Evolutionary conservation across 2,797 vertebrate species (phyloP).

Genomic region (Cyprinella venusta): DNA sequence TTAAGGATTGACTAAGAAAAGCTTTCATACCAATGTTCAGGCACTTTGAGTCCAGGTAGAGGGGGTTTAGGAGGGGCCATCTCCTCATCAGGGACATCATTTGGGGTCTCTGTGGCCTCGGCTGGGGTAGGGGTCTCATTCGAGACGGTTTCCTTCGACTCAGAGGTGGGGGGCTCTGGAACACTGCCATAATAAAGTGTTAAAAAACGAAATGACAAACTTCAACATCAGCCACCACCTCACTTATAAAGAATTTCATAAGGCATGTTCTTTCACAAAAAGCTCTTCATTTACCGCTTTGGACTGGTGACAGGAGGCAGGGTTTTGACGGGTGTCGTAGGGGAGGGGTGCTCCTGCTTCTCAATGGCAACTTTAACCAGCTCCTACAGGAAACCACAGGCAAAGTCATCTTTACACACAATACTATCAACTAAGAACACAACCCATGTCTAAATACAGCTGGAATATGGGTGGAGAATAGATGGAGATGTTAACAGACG

Average conservation of each 20-base stretch:
- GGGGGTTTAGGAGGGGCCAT: slow-evolving; percentile 88
- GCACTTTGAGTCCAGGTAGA: slow-evolving; percentile 80
- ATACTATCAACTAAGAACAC: slow-evolving; percentile 11
- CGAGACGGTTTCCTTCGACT: slow-evolving; percentile 79
- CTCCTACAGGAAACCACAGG: slow-evolving; percentile 74
- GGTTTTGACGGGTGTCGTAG: slow-evolving; percentile 83
- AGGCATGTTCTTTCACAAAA: background rate
- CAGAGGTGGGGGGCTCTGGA: slow-evolving; percentile 34
- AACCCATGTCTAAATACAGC: slow-evolving; percentile 7
- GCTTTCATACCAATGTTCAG: slow-evolving; percentile 80
- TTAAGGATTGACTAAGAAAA: background rate
- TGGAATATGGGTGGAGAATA: slow-evolving; percentile 8
- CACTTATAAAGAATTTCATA: background rate
- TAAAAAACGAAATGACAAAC: background rate
- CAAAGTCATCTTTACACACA: background rate
- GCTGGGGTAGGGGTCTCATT: slow-evolving; percentile 73
- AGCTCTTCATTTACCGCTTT: slow-evolving; percentile 72
- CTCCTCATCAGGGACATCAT: slow-evolving; percentile 72
- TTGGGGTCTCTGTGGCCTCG: slow-evolving; percentile 69
- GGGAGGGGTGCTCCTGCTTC: slow-evolving; percentile 84
- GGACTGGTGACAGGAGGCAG: slow-evolving; percentile 74
- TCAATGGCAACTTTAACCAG: slow-evolving; percentile 89
- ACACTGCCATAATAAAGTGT: slow-evolving; percentile 38
- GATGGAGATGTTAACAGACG: background rate
- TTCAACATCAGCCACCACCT: background rate